phyloP scores from a whole-genome alignment of 2,113 vertebrate genomes.

The Corythaixoides concolor region DNA sequence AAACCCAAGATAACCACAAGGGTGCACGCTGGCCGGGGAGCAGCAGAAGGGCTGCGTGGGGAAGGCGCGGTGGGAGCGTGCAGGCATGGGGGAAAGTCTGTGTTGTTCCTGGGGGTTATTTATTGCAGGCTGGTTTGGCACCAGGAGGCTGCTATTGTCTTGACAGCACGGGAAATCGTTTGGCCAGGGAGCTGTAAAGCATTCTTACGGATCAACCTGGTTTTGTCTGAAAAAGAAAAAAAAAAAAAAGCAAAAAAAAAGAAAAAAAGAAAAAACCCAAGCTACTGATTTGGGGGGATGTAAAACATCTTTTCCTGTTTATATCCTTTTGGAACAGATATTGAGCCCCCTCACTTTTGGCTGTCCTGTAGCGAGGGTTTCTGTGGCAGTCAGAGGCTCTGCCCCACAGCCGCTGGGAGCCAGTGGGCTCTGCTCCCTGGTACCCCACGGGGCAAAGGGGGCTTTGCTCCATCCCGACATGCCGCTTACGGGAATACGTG shows the following conservation, averaged over 20 bases:
- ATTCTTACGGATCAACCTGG: not conserved
- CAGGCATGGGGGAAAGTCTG: not conserved
- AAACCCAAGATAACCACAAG: constrained; percentile 8
- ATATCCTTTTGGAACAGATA: not conserved
- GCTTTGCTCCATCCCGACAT: not conserved
- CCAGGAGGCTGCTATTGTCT: not conserved
- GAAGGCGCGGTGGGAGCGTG: not conserved
- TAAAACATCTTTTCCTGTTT: constrained; percentile 2
- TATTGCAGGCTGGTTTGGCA: not conserved
- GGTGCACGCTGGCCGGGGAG: not conserved
- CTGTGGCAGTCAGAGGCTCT: not conserved
- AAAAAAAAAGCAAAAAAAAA: not conserved
- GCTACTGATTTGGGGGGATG: not conserved
- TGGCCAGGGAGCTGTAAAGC: not conserved
- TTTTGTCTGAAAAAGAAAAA: not conserved
- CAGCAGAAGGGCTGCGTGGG: not conserved
- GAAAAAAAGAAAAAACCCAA: not conserved
- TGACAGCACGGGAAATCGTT: not conserved
- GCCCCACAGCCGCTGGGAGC: not conserved
- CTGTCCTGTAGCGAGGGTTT: not conserved
- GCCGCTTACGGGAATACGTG: not conserved
- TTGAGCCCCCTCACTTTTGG: not conserved
- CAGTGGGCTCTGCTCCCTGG: not conserved
- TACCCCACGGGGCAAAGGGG: fast-evolving
- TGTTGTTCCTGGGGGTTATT: not conserved